These are phyloP conservation scores for Diploscapter pachys DNA, from an alignment of 1,140 invertebrate genomes.

Conservation along the genomic window DNA sequence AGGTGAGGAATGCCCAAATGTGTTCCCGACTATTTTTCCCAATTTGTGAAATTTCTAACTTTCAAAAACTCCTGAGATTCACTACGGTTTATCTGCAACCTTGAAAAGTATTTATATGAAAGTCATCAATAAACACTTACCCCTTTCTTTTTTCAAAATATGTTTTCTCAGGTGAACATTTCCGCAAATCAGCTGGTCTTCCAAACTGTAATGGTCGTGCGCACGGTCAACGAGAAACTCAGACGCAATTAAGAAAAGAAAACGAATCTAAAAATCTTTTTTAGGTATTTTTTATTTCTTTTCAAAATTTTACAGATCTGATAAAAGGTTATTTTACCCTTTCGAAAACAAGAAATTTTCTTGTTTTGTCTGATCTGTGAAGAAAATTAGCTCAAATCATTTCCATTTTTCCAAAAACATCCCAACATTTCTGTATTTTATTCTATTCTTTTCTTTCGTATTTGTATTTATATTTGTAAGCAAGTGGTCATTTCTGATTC, in stretches of 20 bases:
- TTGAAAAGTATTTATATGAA: neutral
- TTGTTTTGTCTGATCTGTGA: no score
- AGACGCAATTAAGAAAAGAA: slow-evolving; percentile 8
- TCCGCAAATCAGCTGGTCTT: slow-evolving; percentile 56
- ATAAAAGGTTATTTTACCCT: no score
- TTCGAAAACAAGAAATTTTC: no score
- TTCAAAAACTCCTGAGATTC: neutral
- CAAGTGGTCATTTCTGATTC: no score
- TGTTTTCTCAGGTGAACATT: slow-evolving; percentile 42
- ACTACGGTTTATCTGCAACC: neutral
- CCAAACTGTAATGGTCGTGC: slow-evolving; percentile 49
- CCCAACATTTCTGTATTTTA: no score
- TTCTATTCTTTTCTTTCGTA: no score
- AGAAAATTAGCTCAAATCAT: no score
- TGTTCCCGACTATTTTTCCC: neutral
- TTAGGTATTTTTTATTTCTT: no score
- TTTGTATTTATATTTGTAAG: no score
- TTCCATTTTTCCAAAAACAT: no score
- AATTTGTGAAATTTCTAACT: neutral
- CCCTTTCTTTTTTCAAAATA: neutral
- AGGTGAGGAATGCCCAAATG: slow-evolving; percentile 31
- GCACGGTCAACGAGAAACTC: slow-evolving; percentile 47
- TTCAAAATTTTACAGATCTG: no score
- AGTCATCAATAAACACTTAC: neutral
- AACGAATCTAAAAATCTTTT: no score